Evolutionary conservation across 1,140 invertebrate genomes (phyloP).

Genomic region (Cardiocondyla obscurior): DNA sequence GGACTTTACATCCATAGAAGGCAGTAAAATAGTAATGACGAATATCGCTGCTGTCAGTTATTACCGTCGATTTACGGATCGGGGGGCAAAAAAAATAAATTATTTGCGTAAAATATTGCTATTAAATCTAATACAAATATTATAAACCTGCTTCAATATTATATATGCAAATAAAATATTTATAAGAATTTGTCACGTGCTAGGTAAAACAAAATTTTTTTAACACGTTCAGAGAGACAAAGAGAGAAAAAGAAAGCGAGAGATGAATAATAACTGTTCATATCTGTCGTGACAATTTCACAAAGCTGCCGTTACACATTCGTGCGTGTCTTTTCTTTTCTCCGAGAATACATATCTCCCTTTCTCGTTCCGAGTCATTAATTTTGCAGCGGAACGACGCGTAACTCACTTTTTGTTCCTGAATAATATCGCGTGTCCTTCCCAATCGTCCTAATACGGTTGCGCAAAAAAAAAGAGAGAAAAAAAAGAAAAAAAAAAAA

Average conservation of each 20-base stretch:
- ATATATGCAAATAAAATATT: neutral
- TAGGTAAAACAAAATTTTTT: neutral
- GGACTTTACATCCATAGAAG: neutral
- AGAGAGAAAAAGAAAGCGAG: neutral
- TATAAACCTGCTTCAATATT: neutral
- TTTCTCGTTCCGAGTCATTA: neutral
- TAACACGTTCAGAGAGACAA: neutral
- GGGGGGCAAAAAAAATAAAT: neutral
- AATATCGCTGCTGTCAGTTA: neutral
- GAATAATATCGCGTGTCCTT: neutral
- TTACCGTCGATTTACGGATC: neutral
- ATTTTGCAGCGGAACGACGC: neutral
- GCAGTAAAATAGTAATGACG: neutral
- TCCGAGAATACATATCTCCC: neutral
- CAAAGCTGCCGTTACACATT: neutral
- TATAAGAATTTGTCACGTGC: neutral
- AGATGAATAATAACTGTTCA: neutral
- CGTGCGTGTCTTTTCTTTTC: neutral
- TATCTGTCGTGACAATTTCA: neutral
- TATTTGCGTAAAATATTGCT: neutral
- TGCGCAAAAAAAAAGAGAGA: too few relatives aligned
- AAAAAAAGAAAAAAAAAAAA: too few relatives aligned
- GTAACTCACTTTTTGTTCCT: neutral
- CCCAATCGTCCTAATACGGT: neutral
- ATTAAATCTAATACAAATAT: neutral